Percentiles rank a stretch among this genome's conserved stretches.
These are phyloP conservation scores for Zaprionus gabonicus DNA, from an alignment of 1,140 invertebrate genomes.

Conservation along the genomic window DNA sequence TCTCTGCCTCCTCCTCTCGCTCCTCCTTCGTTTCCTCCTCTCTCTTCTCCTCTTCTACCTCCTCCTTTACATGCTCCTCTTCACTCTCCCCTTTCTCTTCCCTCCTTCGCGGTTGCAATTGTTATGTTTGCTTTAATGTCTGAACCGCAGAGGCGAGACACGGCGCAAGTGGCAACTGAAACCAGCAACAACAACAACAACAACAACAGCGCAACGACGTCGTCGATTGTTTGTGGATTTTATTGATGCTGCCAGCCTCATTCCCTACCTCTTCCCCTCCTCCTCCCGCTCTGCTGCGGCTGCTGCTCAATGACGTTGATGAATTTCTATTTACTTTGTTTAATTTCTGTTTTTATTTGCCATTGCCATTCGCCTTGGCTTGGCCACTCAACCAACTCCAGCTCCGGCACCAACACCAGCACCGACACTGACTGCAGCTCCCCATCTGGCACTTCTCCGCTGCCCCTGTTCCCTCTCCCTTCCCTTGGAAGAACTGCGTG, in stretches of 20 bases:
- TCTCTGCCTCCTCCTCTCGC: constrained; percentile 10
- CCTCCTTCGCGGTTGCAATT: constrained; percentile 53
- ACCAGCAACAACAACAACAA: constrained; percentile 74
- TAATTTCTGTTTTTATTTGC: constrained; percentile 83
- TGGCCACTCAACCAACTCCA: constrained; percentile 48
- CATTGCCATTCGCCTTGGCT: constrained; percentile 73
- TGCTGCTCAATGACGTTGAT: constrained; percentile 71
- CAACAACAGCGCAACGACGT: constrained; percentile 29
- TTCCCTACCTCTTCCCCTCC: background rate
- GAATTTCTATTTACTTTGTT: constrained; percentile 83
- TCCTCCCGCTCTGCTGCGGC: constrained; percentile 7
- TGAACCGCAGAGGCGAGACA: constrained; percentile 44
- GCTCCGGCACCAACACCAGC: too few relatives aligned
- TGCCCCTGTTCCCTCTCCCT: background rate
- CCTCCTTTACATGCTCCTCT: too few relatives aligned
- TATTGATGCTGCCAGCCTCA: constrained; percentile 47
- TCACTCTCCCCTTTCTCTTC: too few relatives aligned
- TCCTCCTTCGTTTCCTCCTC: too few relatives aligned
- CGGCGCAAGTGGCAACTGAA: constrained; percentile 27
- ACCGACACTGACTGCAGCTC: background rate
- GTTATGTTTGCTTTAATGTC: constrained; percentile 74
- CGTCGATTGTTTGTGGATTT: constrained; percentile 73
- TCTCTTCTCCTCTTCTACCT: too few relatives aligned
- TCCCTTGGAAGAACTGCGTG: constrained; percentile 50
- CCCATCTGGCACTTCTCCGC: background rate